A percentile compares a stretch with the other conserved stretches of the same genome.
Conservation (phyloP, 1,140 invertebrate species). For the Drosophila melanica region DNA sequence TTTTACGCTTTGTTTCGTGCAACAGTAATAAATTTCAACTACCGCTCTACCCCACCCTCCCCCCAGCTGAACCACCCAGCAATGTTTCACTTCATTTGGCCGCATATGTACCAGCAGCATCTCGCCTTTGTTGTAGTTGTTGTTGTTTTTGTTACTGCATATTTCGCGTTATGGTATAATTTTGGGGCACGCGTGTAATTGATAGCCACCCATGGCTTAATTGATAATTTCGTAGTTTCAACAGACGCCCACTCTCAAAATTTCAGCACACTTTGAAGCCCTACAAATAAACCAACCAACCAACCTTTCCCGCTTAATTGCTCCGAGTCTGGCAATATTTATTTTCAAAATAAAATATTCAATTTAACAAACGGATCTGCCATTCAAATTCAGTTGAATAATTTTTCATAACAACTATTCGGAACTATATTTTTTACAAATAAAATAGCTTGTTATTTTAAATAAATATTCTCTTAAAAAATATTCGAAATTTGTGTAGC, state of each 20-base stretch:
- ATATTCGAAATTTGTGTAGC: neutral
- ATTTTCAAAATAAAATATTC: slow-evolving; percentile 30
- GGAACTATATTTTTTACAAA: neutral
- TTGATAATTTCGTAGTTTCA: slow-evolving; percentile 71
- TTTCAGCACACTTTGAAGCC: slow-evolving; percentile 18
- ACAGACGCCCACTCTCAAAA: slow-evolving; percentile 6
- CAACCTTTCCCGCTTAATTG: slow-evolving; percentile 28
- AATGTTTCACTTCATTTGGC: slow-evolving; percentile 71
- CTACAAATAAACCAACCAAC: neutral
- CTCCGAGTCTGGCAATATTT: slow-evolving; percentile 28
- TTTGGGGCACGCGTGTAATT: slow-evolving; percentile 71
- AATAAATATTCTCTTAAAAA: neutral
- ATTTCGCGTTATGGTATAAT: slow-evolving; percentile 74
- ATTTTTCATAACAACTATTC: neutral
- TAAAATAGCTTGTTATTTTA: neutral
- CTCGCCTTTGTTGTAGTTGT: slow-evolving; percentile 38
- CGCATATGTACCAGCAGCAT: slow-evolving; percentile 55
- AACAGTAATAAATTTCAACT: slow-evolving; percentile 79
- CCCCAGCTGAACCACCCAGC: neutral
- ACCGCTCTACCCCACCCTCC: slow-evolving; percentile 19
- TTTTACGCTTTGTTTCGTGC: slow-evolving; percentile 80
- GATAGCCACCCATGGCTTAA: slow-evolving; percentile 71
- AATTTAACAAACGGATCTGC: slow-evolving; percentile 8
- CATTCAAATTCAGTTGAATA: neutral
- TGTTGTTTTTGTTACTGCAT: slow-evolving; percentile 30